These are phyloP conservation scores for Pantala flavescens DNA, from an alignment of 1,140 invertebrate genomes.

Conservation along the genomic window DNA sequence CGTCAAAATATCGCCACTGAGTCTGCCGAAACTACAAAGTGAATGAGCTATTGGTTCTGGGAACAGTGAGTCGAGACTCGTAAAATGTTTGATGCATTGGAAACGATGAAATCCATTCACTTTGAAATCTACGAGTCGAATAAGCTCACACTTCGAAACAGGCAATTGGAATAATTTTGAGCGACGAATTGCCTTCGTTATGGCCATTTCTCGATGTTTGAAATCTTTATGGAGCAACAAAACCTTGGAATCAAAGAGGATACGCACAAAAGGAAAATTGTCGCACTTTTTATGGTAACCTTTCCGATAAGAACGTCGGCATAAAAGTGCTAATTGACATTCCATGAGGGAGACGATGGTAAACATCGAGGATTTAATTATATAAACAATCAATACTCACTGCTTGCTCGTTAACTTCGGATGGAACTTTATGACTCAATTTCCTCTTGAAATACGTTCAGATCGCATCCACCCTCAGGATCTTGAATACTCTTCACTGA, in stretches of 20 bases:
- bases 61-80: not conserved
- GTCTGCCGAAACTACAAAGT: conserved; percentile 1
- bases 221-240: not conserved
- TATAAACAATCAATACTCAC: too few relatives aligned
- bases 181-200: not conserved
- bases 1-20: conserved; percentile 5
- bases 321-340: too few relatives aligned
- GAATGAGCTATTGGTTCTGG: not conserved
- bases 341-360: too few relatives aligned
- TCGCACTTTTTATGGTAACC: too few relatives aligned
- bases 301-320: too few relatives aligned
- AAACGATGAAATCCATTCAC: not conserved
- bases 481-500: too few relatives aligned
- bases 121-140: not conserved
- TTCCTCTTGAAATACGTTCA: too few relatives aligned
- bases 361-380: too few relatives aligned
- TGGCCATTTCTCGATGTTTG: not conserved
- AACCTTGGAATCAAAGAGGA: not conserved
- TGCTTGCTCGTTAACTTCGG: too few relatives aligned
- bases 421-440: too few relatives aligned
- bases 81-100: not conserved
- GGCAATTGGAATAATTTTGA: not conserved
- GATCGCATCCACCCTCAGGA: too few relatives aligned
- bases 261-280: not conserved
- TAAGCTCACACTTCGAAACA: not conserved